Evolutionary conservation across 2,888 invertebrate species (phyloP).

Genomic region (Mermis nigrescens): DNA sequence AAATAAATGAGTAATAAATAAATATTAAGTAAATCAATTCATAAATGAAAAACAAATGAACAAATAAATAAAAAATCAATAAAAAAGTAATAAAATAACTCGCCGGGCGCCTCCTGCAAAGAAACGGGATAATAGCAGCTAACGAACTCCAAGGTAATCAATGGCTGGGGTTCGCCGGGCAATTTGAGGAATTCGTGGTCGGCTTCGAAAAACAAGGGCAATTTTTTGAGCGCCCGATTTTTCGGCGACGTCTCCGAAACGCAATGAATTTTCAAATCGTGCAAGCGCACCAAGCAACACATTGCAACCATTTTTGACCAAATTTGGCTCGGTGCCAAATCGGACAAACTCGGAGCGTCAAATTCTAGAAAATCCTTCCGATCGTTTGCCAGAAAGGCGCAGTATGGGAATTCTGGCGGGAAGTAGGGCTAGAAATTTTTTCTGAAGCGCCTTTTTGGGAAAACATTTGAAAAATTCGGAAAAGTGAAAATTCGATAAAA

Average conservation of each 20-base stretch:
- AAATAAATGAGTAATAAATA: too few relatives aligned
- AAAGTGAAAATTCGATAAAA: too few relatives aligned
- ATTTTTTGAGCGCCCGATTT: slow-evolving; percentile 57
- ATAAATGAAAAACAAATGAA: too few relatives aligned
- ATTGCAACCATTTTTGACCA: slow-evolving; percentile 54
- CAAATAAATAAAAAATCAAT: too few relatives aligned
- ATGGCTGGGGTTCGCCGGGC: slow-evolving; percentile 70
- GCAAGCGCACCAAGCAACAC: slow-evolving; percentile 66
- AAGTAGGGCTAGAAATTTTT: too few relatives aligned
- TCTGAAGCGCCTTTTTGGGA: too few relatives aligned
- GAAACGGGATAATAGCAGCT: slow-evolving; percentile 77
- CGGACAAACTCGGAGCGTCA: neutral
- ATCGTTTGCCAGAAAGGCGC: too few relatives aligned
- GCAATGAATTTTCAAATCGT: slow-evolving; percentile 70
- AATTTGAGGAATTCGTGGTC: slow-evolving; percentile 52
- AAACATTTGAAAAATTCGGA: too few relatives aligned
- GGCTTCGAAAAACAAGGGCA: slow-evolving; percentile 41
- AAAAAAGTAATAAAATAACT: neutral
- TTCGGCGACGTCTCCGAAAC: slow-evolving; percentile 51
- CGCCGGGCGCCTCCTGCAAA: neutral
- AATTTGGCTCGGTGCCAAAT: too few relatives aligned
- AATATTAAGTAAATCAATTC: too few relatives aligned
- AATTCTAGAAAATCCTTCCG: too few relatives aligned
- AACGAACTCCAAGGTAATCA: slow-evolving; percentile 84
- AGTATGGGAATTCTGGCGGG: too few relatives aligned